These are phyloP conservation scores for Phylloscopus collybita DNA, from an alignment of 2,797 vertebrate species.

Conservation along the genomic window DNA sequence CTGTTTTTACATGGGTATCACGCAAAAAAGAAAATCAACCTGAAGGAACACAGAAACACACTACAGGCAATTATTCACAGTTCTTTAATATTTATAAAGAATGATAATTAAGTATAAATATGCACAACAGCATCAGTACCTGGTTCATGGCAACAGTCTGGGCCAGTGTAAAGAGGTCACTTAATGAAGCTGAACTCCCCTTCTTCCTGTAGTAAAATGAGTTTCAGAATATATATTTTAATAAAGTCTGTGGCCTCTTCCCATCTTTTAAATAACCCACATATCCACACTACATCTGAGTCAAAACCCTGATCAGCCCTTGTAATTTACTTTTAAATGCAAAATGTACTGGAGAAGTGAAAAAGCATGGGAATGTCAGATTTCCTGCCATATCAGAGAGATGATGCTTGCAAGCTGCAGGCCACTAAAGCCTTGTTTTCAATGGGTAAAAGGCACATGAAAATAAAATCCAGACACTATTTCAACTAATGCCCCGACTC, in stretches of 20 bases:
- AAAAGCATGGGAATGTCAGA: not conserved
- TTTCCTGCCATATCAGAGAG: not conserved
- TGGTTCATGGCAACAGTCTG: slow-evolving; percentile 74
- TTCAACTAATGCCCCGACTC: not conserved
- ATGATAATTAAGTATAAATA: not conserved
- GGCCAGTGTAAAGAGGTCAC: slow-evolving; percentile 79
- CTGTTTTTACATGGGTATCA: not conserved
- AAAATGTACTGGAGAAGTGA: not conserved
- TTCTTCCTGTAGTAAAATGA: slow-evolving; percentile 67
- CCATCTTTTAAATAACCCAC: not conserved
- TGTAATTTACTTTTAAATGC: not conserved
- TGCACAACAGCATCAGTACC: slow-evolving; percentile 36
- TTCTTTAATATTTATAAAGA: not conserved
- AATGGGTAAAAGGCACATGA: not conserved
- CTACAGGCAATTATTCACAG: not conserved
- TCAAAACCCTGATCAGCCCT: not conserved
- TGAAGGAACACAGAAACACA: not conserved
- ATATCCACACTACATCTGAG: not conserved
- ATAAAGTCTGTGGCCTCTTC: not conserved
- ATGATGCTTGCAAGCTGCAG: not conserved
- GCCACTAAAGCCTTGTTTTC: not conserved
- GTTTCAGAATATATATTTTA: not conserved
- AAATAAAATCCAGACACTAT: not conserved
- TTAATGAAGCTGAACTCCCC: slow-evolving; percentile 77
- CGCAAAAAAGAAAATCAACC: not conserved